Base-by-base conservation (phyloP, 2,797 vertebrate genomes). In the Moxostoma hubbsi region DNA sequence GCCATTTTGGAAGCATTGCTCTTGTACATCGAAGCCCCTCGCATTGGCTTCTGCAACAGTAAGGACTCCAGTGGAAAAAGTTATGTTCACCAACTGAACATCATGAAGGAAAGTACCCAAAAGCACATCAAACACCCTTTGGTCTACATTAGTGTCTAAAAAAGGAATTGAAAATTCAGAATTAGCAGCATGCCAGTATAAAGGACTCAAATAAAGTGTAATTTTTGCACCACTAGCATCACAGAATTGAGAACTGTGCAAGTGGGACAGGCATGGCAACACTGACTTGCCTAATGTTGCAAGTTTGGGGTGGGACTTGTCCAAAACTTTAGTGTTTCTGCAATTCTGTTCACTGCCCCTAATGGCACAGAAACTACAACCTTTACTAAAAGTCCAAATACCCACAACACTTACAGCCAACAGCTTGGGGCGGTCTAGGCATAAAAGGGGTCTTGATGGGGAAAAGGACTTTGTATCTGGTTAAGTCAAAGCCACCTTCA, bases 391-490 rank as follows among this genome's bases (percentile, higher is more conserved):
- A 24, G 0, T 1, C 18, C 1, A 2, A 9, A 10, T 12, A 5
- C 11, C 49, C 13, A 16, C 8, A 49, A 15, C 70, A 81, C 88
- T 88, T 75, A 94, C 94, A 0, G 10, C 94, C 87, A 55, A 73
- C 62, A 7, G 82, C 0, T 0, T 83, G 47, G 0, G 65, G 90
- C 7, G 58, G 85, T 16, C 49, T 85, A 54, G 84, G 82, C 88
- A 89, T 87, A 16, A 91, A 82, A n/a, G 93, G 93, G 0, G 91
- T 94, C 15, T 88, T 90, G 15, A 95, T 92, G 0, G 94, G 94
- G 80, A 92, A 93, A 75, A 94, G 80, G 46, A 95, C 81, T 80
- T 90, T 95, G 79, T 94, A 94, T 88, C 83, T 90, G 6, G 91
- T 93, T 4, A 92, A 75, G 6, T 88, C 79, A 36, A 49, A 18